Base-by-base conservation (phyloP, 23 tunicate species). In the Aplidium turbinatum region DNA sequence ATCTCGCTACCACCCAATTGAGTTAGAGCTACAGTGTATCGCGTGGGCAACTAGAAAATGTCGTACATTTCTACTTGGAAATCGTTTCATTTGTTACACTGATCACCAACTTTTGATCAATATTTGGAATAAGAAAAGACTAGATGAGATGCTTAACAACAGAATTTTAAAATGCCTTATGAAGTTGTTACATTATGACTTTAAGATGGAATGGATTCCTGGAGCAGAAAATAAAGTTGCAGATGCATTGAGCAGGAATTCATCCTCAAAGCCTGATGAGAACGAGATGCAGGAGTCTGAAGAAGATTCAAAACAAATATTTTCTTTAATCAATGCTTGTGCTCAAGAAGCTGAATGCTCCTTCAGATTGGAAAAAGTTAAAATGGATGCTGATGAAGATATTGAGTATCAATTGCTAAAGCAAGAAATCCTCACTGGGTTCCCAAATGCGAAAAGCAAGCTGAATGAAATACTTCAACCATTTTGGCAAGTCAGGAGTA, bases 41-140 rank as follows among this genome's bases (percentile, higher is more conserved):
- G 67, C 36, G 6, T 60, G 36, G 35, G 67, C 67, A 27, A 60
- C 67, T 5, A 60, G 35, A 60, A 60, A 60, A 22, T 60, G 67
- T n/a, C 34, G 36, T 38, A 60, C 67, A 7, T 60, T 60, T 60
- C 35, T 60, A n/a, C 6, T 30, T 5, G 35, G 35, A 25, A 60
- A 27, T 26, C 9, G 35, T 9, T 60, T 25, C 19, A 22, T 26
- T 16, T 30, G 35, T 5, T 60, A 26, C 35, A 60, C 67, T 5
- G 67, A 60, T 60, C 67, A 60, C 35, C 67, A 30, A 16, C 67
- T 38, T 9, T 60, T 60, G 19, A 30, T 60, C 19, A 60, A 60
- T n/a, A 60, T 60, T 29, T 60, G 36, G 35, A 60, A 60, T n/a
- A 60, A 60, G 19, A 27, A 30, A n/a, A 26, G 36, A 29, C 67